Percentiles rank a stretch among this genome's conserved stretches.
These are phyloP conservation scores for Phrynocephalus guinanensis DNA, from an alignment of 2,797 vertebrate species.

Conservation along the genomic window DNA sequence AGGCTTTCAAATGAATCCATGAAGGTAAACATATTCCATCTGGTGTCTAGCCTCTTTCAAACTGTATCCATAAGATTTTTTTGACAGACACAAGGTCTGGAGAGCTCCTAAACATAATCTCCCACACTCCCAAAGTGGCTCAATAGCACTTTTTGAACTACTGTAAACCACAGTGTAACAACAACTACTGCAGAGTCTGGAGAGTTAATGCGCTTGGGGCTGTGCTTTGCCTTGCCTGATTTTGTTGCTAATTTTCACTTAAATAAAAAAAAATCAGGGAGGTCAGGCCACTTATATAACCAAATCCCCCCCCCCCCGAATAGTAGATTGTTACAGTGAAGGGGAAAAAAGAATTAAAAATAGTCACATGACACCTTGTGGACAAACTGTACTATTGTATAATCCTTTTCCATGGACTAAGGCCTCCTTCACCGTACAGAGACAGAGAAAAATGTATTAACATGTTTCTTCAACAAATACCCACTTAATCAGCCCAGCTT, in stretches of 20 bases:
- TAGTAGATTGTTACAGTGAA: neutral
- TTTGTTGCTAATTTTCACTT: no score
- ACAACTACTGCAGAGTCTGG: no score
- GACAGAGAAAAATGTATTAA: neutral
- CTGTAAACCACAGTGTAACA: no score
- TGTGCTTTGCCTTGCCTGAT: no score
- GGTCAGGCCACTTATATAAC: neutral
- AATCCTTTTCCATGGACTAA: neutral
- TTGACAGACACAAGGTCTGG: neutral
- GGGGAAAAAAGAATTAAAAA: neutral
- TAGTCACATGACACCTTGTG: neutral
- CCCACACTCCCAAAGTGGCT: no score
- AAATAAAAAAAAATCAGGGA: neutral
- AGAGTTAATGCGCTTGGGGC: no score
- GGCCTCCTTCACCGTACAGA: neutral
- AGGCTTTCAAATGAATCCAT: neutral
- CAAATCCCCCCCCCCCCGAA: no score
- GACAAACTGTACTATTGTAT: neutral
- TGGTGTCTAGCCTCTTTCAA: neutral
- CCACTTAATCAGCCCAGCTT: neutral
- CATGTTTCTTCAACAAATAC: neutral
- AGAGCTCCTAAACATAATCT: no score
- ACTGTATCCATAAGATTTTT: neutral
- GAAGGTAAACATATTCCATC: neutral
- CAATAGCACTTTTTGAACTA: no score